Evolutionary conservation across 1,140 invertebrate species (phyloP).

Genomic region (Drosophila equinoxialis): DNA sequence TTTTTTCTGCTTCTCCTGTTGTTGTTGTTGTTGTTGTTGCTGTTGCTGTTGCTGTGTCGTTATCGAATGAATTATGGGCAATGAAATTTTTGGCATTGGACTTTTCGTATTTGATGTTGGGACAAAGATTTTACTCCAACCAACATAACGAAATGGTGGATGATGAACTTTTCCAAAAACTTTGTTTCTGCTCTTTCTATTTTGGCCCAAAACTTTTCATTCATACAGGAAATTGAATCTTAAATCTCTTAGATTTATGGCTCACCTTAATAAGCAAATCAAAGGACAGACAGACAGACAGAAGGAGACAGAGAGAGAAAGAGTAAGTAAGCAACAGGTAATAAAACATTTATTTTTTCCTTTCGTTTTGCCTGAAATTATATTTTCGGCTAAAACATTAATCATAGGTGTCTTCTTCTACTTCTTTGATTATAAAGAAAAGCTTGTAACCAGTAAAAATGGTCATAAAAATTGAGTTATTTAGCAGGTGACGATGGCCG

Average conservation of each 20-base stretch:
- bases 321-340: neutral
- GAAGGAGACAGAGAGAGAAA: neutral
- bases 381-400: conserved; percentile 8
- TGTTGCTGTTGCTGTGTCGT: conserved; percentile 6
- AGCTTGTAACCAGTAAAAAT: conserved; percentile 1
- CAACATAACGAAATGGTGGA: neutral
- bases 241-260: conserved; percentile 19
- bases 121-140: neutral
- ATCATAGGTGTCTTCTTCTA: conserved; percentile 2
- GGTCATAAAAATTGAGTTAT: conserved; percentile 18
- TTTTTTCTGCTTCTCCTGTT: neutral
- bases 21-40: conserved; percentile 8
- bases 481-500: conserved; percentile 5
- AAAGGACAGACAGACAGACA: neutral
- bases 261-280: conserved; percentile 23
- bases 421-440: neutral
- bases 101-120: conserved; percentile 15
- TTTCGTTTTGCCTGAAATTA: conserved; percentile 3
- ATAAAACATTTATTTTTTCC: conserved; percentile 15
- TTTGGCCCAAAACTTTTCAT: neutral
- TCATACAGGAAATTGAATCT: conserved; percentile 17
- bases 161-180: conserved; percentile 10
- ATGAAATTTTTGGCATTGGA: conserved; percentile 19
- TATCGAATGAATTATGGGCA: conserved; percentile 21
- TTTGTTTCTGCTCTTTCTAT: neutral